A percentile compares a stretch with the other conserved stretches of the same genome.
Evolutionary conservation across 2,113 vertebrate species (phyloP).

Genomic region (Azemiops feae): DNA sequence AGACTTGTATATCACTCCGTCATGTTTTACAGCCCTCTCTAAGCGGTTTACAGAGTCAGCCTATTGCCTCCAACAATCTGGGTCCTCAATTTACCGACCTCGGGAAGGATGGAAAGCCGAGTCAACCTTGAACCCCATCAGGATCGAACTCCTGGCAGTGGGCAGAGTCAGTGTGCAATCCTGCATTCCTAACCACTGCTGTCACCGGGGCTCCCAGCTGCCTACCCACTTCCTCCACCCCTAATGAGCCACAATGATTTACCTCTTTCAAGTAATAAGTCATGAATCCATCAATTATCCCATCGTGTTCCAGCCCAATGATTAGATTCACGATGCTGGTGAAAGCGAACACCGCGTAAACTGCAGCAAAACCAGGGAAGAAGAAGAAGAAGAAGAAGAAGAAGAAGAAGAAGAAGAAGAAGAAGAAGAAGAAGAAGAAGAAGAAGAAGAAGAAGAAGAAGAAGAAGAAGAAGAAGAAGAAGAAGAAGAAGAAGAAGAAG

Average conservation of each 20-base stretch:
- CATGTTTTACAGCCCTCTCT: not conserved
- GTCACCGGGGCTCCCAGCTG: not conserved
- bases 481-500: too few species aligned
- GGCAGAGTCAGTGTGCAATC: not conserved
- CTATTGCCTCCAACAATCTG: not conserved
- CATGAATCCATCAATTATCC: constrained; percentile 94
- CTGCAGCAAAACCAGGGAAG: constrained; percentile 63
- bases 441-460: too few species aligned
- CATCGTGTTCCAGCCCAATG: constrained; percentile 91
- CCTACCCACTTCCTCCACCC: not conserved
- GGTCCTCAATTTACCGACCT: too few species aligned
- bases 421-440: too few species aligned
- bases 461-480: not conserved
- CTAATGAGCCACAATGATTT: constrained; percentile 7
- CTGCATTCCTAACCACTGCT: not conserved
- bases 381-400: too few species aligned
- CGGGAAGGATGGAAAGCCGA: not conserved
- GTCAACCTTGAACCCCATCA: not conserved
- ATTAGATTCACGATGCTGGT: constrained; percentile 92
- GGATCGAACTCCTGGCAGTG: not conserved
- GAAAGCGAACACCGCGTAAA: constrained; percentile 86
- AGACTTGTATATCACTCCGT: too few species aligned
- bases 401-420: too few species aligned
- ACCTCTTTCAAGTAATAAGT: constrained; percentile 91
- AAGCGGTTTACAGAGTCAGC: not conserved